phyloP scores from a whole-genome alignment of 2,797 vertebrate genomes.

The Ctenopoma multispine region DNA sequence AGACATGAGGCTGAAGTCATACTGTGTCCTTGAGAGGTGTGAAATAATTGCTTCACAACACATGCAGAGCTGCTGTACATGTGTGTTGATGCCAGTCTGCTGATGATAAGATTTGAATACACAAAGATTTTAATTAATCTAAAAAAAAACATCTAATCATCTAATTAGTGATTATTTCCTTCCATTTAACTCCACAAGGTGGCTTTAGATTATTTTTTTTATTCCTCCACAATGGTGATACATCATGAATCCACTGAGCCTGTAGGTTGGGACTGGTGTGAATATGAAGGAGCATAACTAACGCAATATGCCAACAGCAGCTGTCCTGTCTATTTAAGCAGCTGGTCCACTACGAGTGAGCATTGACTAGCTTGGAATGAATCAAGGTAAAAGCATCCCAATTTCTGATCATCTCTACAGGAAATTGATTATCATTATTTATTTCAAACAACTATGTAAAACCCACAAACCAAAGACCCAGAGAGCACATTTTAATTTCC shows the following conservation, averaged over 20 bases:
- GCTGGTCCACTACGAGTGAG: neutral
- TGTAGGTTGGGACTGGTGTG: constrained; percentile 11
- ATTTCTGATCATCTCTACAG: neutral
- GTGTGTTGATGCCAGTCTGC: no score
- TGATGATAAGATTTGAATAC: neutral
- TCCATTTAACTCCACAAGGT: neutral
- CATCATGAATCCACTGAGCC: constrained; percentile 25
- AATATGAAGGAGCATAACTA: constrained; percentile 1
- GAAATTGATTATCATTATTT: neutral
- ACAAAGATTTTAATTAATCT: neutral
- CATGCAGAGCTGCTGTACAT: neutral
- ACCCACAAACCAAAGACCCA: no score
- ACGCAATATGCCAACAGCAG: constrained; percentile 4
- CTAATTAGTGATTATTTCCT: neutral
- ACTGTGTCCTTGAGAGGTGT: neutral
- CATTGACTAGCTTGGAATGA: neutral
- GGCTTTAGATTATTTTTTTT: no score
- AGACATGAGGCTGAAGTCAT: neutral
- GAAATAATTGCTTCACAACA: neutral
- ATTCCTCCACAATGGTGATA: constrained; percentile 7
- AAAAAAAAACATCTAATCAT: neutral
- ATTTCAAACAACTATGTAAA: neutral
- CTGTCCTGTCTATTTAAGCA: neutral
- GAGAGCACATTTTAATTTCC: neutral
- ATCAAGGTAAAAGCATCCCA: constrained; percentile 3